Evolutionary conservation across 1,140 invertebrate genomes (phyloP).

Genomic region (Cheumatopsyche charites): DNA sequence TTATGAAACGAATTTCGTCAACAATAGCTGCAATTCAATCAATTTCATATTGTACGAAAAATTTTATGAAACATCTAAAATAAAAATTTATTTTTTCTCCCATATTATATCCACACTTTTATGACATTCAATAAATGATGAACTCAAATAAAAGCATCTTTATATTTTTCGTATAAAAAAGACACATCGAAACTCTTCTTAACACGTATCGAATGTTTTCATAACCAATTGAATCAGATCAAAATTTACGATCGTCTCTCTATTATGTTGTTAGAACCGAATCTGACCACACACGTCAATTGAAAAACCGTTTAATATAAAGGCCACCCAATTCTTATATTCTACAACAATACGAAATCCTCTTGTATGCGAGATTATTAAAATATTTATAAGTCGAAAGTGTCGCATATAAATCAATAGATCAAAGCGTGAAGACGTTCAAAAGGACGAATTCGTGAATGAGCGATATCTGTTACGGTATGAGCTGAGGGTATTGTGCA

Average conservation of each 20-base stretch:
- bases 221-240: slow-evolving; percentile 4
- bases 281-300: slow-evolving; percentile 25
- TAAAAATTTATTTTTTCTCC: too few species aligned
- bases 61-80: too few species aligned
- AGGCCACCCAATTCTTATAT: slow-evolving; percentile 12
- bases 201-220: background rate
- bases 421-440: slow-evolving; percentile 32
- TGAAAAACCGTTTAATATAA: slow-evolving; percentile 27
- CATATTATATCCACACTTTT: too few species aligned
- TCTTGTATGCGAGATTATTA: slow-evolving; percentile 22
- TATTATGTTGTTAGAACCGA: background rate
- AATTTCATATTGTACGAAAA: background rate
- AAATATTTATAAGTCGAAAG: slow-evolving; percentile 28
- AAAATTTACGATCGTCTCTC: slow-evolving; percentile 25
- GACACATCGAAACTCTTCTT: too few species aligned
- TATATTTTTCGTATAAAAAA: too few species aligned
- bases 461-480: too few species aligned
- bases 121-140: too few species aligned
- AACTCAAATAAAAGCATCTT: too few species aligned
- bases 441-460: background rate
- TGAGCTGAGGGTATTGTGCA: background rate
- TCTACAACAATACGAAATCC: slow-evolving; percentile 10
- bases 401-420: slow-evolving; percentile 35
- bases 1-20: background rate
- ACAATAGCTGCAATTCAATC: slow-evolving; percentile 15